Evolutionary conservation across 2,888 invertebrate genomes (phyloP).

Genomic region (Idaea dimidiata): DNA sequence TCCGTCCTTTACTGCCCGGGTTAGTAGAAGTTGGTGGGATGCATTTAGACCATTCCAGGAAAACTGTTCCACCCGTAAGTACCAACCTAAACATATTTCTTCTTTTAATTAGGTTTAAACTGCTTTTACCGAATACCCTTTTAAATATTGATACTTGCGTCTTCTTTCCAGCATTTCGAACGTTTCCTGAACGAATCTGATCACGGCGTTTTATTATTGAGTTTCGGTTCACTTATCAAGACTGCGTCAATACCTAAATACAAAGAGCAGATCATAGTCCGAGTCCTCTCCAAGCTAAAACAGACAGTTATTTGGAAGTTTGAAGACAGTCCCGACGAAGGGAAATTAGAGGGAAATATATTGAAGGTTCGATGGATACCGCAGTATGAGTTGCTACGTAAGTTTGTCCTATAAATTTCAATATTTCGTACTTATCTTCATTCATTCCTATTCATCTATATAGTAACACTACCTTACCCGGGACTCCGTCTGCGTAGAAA

Average conservation of each 20-base stretch:
- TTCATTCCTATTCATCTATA: too few species aligned
- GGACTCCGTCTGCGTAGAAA: too few species aligned
- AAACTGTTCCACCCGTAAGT: slow-evolving; percentile 71
- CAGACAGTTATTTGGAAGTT: slow-evolving; percentile 90
- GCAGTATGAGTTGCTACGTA: slow-evolving; percentile 86
- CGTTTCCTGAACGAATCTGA: slow-evolving; percentile 84
- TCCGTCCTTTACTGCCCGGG: slow-evolving; percentile 77
- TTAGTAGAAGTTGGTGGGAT: slow-evolving; percentile 84
- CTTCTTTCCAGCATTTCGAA: slow-evolving; percentile 77
- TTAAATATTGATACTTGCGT: too few species aligned
- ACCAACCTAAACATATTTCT: too few species aligned
- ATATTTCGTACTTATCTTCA: too few species aligned
- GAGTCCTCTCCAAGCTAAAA: slow-evolving; percentile 82
- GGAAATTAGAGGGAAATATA: slow-evolving; percentile 71
- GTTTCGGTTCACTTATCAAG: slow-evolving; percentile 89
- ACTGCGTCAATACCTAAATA: slow-evolving; percentile 83
- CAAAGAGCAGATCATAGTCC: slow-evolving; percentile 82
- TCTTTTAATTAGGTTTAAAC: too few species aligned
- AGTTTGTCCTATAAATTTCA: slow-evolving; percentile 47
- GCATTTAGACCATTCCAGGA: slow-evolving; percentile 67
- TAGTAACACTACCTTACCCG: too few species aligned
- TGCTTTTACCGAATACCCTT: too few species aligned
- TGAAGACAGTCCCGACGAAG: slow-evolving; percentile 78
- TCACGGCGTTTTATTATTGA: slow-evolving; percentile 87
- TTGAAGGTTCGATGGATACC: slow-evolving; percentile 85